These are phyloP conservation scores for Furcifer pardalis DNA, from an alignment of 2,797 vertebrate species.

Conservation along the genomic window DNA sequence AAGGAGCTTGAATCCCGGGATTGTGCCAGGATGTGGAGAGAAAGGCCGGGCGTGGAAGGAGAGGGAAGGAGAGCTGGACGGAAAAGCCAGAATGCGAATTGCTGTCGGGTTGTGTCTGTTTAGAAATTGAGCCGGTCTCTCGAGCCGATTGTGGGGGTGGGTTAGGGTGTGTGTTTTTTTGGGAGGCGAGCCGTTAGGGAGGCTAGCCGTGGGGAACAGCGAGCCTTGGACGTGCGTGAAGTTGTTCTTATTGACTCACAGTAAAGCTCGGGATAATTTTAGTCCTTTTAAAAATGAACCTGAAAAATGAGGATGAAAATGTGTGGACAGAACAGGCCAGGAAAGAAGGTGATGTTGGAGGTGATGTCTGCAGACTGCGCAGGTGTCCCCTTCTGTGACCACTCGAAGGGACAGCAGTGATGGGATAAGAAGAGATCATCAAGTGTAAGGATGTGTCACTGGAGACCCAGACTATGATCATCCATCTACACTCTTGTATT, in stretches of 20 bases:
- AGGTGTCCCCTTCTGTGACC: neutral
- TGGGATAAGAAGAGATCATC: no score
- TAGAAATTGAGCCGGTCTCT: neutral
- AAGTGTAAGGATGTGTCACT: no score
- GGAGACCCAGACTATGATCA: no score
- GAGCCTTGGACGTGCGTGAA: neutral
- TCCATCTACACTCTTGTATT: no score
- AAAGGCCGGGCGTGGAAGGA: neutral
- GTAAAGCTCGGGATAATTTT: neutral
- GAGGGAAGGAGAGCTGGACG: neutral
- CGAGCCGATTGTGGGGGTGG: neutral
- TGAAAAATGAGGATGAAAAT: neutral
- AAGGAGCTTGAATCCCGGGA: neutral
- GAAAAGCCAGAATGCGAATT: no score
- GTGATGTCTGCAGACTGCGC: neutral
- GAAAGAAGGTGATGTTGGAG: neutral
- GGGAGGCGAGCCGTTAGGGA: no score
- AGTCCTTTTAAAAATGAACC: no score
- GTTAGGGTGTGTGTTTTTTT: neutral
- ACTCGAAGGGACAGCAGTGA: neutral
- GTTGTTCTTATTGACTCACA: neutral
- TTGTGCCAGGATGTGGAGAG: neutral
- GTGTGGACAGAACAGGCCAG: neutral
- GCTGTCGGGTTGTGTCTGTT: neutral
- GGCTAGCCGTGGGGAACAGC: neutral